Evolutionary conservation across 1,140 invertebrate species (phyloP), one percentile per base, ranked within the genome.

Genomic region (Thalassaphorura encarpata): DNA sequence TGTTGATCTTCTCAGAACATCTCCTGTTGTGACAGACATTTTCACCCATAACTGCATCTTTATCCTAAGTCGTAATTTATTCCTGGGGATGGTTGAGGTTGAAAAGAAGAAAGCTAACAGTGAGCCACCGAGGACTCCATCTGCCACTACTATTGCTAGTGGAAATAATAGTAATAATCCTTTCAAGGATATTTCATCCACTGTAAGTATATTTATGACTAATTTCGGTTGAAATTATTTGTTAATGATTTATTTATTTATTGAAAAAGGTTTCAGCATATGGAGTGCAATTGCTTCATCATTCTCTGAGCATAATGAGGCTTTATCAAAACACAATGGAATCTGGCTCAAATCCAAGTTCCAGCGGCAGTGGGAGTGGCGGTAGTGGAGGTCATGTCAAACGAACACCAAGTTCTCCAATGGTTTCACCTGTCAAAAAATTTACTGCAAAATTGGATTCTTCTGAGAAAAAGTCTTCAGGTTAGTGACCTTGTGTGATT

Each of bases 351-450:
- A 36, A 16, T 42, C 8, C 8, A 5, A 57, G 33, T 46, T 29
- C 41, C 0, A 19, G n/a, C n/a, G n/a, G n/a, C n/a, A n/a, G n/a
- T n/a, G n/a, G n/a, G n/a, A n/a, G n/a, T n/a, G n/a, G n/a, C n/a
- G n/a, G n/a, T n/a, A n/a, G n/a, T n/a, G n/a, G n/a, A n/a, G n/a
- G n/a, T n/a, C 56, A 13, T 18, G 33, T 23, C 11, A n/a, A 23
- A 33, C 43, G 6, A 58, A 51, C 46, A n/a, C n/a, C n/a, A n/a
- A 56, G 54, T 16, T 62, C 63, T 26, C 57, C 63, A 40, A 50
- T 56, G 23, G 33, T 60, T 24, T 65, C 63, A 27, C 63, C 63
- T 16, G 63, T 58, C 5, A 65, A 65, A 51, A 65, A 65, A 42
- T 47, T 62, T 24, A 33, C 54, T 1, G 54, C 56, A 43, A 59